Base-by-base conservation (phyloP, 2,113 vertebrate genomes). In the Pseudorasbora parva region DNA sequence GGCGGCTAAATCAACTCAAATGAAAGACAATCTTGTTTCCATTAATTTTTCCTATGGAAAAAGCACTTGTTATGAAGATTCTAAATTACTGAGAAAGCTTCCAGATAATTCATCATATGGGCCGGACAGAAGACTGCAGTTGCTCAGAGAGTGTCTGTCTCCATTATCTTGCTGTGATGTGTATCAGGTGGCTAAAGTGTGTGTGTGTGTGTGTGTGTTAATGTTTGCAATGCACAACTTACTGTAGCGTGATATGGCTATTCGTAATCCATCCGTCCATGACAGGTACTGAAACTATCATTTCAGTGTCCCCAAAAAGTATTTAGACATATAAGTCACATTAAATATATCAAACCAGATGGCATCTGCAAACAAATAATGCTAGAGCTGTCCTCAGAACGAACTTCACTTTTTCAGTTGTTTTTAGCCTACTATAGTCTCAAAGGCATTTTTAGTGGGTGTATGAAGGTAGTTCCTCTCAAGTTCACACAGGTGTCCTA, bases 1-100 rank as follows among this genome's bases (percentile, higher is more conserved):
- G 87, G 96, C 95, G 97, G 97, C 97, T 97, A 97, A 98, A 98
- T 98, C 98, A 97, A 96, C 97, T 96, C 95, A 96, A 96, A 97
- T 98, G 97, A 98, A 99, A 98, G 97, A 98, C 97, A 98, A 99
- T 97, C 97, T 98, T 98, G 97, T 97, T 99, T 98, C 96, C 97
- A 98, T 99, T 99, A 98, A 99, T 98, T 98, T 96, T 95, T 96
- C 79, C 97, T 97, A 98, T 97, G 97, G 98, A 97, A 97, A 98
- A 98, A 97, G 97, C 96, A 97, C 97, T 98, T 98, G 97, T 97
- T 98, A 97, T 96, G 96, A 98, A 99, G 97, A 98, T 97, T 97
- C 96, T 94, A 97, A 97, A 97, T 98, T 97, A 97, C 96, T 94
- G 97, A 96, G 95, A 96, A 96, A 96, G 96, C 96, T 96, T 97